phyloP scores from a whole-genome alignment of 35 echinoderm and acorn worm genomes.

The Apostichopus japonicus region DNA sequence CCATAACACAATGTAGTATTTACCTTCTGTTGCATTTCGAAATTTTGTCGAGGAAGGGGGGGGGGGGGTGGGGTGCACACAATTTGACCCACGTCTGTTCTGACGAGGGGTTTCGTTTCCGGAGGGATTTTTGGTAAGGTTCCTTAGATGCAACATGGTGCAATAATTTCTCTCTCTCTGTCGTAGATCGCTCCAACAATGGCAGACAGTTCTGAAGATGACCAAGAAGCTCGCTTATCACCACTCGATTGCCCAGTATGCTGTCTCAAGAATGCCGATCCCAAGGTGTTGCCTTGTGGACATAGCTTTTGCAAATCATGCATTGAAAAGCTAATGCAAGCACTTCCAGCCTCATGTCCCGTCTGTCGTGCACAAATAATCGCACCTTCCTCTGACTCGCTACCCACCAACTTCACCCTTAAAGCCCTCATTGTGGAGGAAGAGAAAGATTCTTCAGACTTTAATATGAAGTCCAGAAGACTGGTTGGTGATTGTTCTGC shows the following conservation, averaged over 20 bases:
- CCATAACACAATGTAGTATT: too few relatives aligned
- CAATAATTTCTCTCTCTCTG: too few relatives aligned
- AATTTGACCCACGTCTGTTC: too few relatives aligned
- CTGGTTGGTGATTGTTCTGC: neutral
- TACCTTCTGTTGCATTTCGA: too few relatives aligned
- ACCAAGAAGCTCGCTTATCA: too few relatives aligned
- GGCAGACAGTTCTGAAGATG: too few relatives aligned
- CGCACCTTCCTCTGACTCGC: neutral
- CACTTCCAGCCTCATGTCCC: neutral
- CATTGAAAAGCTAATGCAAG: neutral
- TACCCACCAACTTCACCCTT: neutral
- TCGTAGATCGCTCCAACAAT: neutral
- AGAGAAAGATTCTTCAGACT: neutral
- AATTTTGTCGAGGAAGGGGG: too few relatives aligned
- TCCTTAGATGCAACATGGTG: too few relatives aligned
- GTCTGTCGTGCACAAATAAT: neutral
- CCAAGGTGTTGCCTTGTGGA: neutral
- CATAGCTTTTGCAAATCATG: conserved; percentile 17
- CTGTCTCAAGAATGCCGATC: neutral
- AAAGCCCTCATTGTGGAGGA: neutral
- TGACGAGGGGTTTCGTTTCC: too few relatives aligned
- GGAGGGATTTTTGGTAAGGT: too few relatives aligned
- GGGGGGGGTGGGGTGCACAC: too few relatives aligned
- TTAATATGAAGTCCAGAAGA: neutral
- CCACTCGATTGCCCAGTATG: neutral